Evolutionary conservation across 2,888 invertebrate species (phyloP), one percentile per base, ranked within the genome.

Genomic region (Argyresthia goedartella): DNA sequence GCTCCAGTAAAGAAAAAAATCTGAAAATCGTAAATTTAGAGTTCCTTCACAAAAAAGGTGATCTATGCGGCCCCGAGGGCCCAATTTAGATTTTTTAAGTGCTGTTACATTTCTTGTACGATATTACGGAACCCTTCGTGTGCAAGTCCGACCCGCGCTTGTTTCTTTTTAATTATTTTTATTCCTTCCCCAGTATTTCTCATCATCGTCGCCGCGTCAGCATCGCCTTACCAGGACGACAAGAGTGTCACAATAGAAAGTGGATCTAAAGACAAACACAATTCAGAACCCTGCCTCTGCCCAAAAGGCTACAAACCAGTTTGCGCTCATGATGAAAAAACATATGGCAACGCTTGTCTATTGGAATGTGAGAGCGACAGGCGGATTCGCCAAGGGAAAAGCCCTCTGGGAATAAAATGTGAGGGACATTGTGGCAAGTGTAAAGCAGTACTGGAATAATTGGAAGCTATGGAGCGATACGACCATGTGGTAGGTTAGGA

Each of bases 281-380:
- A 25, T 34, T 0, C 25, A 11, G 16, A 15, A 11, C 15, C 48
- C 1, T 49, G 50, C 14, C 16, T n/a, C 1, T 55, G 55, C 44
- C 39, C 53, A 2, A n/a, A 41, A n/a, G 35, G 49, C 36, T 55
- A 55, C 53, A 35, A 50, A 33, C 55, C 55, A n/a, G 39, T 50
- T 10, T 55, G 55, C 53, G 49, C 55, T n/a, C 51, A 53, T 16
- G 25, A 25, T 25, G 52, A 49, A n/a, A 11, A 9, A 34, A 53
- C 49, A 36, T 55, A 43, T 48, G 44, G 36, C n/a, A 55, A 53
- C 44, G 42, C 16, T 8, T 55, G 55, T 35, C n/a, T 49, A 1
- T 16, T 55, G 11, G 49, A 52, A 15, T 53, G 52, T 36, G 50
- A 48, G 47, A 55, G 51, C 42, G 9, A 9, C 4, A 25, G 25